phyloP scores from a whole-genome alignment of 2,113 vertebrate genomes.

The Camelus dromedarius region DNA sequence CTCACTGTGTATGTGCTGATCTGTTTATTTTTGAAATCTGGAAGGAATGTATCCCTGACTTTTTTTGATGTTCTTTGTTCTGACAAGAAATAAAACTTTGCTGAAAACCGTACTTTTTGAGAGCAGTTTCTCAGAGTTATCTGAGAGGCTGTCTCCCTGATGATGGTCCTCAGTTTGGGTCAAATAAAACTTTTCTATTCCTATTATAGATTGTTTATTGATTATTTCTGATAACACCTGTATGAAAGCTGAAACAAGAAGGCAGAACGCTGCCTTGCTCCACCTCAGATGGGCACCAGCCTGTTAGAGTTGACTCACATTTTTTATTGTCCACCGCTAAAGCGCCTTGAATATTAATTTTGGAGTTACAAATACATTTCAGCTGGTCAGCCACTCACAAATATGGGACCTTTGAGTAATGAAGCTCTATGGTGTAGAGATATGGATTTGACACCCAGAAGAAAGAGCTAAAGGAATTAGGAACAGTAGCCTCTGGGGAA shows the following conservation, averaged over 20 bases:
- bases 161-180: background rate
- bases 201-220: background rate
- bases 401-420: background rate
- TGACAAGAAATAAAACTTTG: background rate
- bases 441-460: background rate
- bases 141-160: background rate
- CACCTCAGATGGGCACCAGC: background rate
- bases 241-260: background rate
- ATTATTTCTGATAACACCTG: background rate
- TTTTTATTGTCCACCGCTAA: background rate
- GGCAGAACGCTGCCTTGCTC: background rate
- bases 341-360: background rate
- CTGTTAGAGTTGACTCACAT: background rate
- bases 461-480: background rate
- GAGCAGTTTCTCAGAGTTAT: background rate
- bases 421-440: background rate
- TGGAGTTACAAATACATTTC: background rate
- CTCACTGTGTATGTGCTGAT: background rate
- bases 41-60: background rate
- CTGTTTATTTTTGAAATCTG: background rate
- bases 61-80: background rate
- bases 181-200: background rate
- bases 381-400: background rate
- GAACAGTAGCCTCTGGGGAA: background rate
- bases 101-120: background rate